Conservation (phyloP, 2,797 vertebrate genomes). For the Rhynchotus rufescens region DNA sequence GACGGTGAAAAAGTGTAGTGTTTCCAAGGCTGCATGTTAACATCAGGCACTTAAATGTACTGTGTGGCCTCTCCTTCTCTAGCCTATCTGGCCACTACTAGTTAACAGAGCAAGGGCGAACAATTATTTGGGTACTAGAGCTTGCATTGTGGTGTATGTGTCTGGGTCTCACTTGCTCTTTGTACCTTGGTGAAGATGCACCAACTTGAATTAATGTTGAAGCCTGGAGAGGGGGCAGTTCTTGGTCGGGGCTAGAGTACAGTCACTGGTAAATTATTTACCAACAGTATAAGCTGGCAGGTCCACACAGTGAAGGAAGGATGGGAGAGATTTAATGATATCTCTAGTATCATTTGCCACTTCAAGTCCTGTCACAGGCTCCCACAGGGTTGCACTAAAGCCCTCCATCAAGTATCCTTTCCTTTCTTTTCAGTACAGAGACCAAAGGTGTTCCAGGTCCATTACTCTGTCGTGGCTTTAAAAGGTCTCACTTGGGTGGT, state of each 20-base stretch:
- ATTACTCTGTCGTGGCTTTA: neutral
- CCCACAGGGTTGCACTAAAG: neutral
- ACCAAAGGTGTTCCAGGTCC: neutral
- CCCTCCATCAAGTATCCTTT: neutral
- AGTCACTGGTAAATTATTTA: neutral
- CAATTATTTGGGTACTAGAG: neutral
- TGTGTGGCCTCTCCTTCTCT: neutral
- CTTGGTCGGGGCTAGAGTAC: neutral
- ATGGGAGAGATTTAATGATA: neutral
- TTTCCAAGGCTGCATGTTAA: neutral
- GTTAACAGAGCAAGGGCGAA: neutral
- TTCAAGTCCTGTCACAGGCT: neutral
- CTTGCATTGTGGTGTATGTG: neutral
- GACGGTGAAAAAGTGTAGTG: neutral
- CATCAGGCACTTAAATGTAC: neutral
- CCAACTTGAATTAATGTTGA: neutral
- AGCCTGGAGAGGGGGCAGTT: neutral
- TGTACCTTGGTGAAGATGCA: neutral
- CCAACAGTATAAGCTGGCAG: too few relatives aligned
- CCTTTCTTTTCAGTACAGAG: constrained; percentile 44
- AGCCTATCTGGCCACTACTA: neutral
- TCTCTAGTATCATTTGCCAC: neutral
- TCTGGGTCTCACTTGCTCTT: neutral
- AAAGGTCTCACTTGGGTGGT: neutral
- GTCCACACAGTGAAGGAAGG: neutral